Base-by-base conservation (phyloP, 2,888 invertebrate genomes). In the Alcis repandata region DNA sequence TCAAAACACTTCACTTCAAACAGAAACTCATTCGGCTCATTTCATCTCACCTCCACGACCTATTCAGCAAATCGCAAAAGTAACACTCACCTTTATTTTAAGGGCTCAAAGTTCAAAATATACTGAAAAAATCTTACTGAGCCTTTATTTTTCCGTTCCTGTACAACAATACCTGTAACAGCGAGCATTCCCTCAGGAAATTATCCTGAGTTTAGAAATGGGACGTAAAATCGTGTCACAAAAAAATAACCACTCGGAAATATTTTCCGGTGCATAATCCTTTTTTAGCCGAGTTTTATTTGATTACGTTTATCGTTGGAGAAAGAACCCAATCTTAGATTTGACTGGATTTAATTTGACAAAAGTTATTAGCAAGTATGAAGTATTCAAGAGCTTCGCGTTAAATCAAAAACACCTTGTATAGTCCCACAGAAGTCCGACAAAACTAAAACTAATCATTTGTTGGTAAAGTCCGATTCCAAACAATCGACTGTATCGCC, bases 171-270 rank as follows among this genome's bases (percentile, higher is more conserved):
- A 63, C 67, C 65, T 70, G 64, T 68, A 67, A 53, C 69, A 58
- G 59, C 38, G 70, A 70, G 63, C 48, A 63, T 64, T 22, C 73
- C 66, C 65, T 7, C 48, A 70, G 73, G 71, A 73, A 73, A 73
- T 73, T 71, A 73, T 57, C 66, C 59, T 10, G 62, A 68, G 56
- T 68, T 70, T 64, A 69, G 54, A 54, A 69, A 63, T 58, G 70
- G 66, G 66, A 68, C 60, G 69, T 70, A 70, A 71, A 71, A 71
- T 32, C 33, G 52, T 66, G 65, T 66, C 65, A 48, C 65, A 61
- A 66, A 61, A 62, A 58, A 33, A 22, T 54, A 52, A 32, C 15
- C n/a, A n/a, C n/a, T 9, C 19, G 36, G 33, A 32, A 66, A 51
- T 36, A 51, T 60, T 65, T 57, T 60, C 3, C 11, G 11, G 65